Conservation (phyloP, 2,113 vertebrate species). For the Connochaetes taurinus region DNA sequence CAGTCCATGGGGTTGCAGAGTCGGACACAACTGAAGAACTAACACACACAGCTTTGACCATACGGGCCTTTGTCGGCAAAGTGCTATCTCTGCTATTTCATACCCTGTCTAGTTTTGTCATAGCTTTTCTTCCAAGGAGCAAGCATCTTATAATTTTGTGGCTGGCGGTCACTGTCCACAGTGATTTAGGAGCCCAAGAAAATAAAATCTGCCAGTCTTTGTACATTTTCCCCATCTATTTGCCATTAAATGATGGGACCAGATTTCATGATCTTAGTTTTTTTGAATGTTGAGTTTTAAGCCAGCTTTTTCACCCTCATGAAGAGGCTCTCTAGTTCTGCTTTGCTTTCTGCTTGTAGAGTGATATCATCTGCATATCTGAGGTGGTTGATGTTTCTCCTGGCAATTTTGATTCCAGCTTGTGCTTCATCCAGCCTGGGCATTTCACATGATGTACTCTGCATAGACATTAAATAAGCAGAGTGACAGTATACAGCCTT, state of each 20-base stretch:
- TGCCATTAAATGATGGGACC: background rate
- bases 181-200: background rate
- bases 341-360: background rate
- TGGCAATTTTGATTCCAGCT: background rate
- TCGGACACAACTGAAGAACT: no score
- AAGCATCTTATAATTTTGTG: background rate
- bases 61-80: background rate
- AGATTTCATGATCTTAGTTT: background rate
- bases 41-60: background rate
- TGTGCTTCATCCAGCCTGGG: background rate
- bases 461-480: background rate
- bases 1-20: no score
- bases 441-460: background rate
- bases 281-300: background rate
- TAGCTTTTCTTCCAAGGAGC: background rate
- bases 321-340: background rate
- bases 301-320: background rate
- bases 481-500: background rate
- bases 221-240: background rate
- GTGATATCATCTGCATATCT: background rate
- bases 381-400: background rate
- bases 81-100: background rate
- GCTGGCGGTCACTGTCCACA: background rate
- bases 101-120: background rate
- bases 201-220: background rate